These are phyloP conservation scores for Rhogogaster chlorosoma DNA, from an alignment of 2,888 invertebrate species.

Conservation along the genomic window DNA sequence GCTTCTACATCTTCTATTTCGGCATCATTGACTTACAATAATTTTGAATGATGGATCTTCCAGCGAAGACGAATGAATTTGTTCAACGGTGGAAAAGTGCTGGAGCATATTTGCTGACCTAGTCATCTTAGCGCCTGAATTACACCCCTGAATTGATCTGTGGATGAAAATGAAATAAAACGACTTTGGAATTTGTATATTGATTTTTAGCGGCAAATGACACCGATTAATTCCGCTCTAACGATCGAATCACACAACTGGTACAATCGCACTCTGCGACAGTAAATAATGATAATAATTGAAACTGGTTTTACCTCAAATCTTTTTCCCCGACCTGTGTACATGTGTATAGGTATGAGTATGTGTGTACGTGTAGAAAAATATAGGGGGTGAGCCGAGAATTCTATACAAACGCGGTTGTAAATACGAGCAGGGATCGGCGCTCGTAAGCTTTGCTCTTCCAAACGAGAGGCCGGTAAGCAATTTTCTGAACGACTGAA, in stretches of 20 bases:
- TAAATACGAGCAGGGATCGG: neutral
- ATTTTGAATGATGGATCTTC: neutral
- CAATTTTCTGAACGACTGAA: conserved; percentile 27
- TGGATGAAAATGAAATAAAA: neutral
- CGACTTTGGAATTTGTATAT: neutral
- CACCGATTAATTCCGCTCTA: neutral
- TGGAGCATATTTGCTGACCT: neutral
- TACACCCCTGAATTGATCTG: neutral
- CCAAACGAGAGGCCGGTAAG: conserved; percentile 1
- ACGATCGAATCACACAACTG: neutral
- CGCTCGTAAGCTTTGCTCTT: neutral
- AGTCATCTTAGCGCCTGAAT: neutral
- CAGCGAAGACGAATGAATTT: neutral
- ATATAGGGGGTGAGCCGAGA: neutral
- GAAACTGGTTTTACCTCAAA: neutral
- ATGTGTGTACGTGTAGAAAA: neutral
- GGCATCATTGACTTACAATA: neutral
- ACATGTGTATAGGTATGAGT: neutral
- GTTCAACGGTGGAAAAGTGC: neutral
- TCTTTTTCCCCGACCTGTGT: neutral
- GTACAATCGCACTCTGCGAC: neutral
- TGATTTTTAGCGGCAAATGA: neutral
- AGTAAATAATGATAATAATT: neutral
- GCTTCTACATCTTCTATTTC: neutral
- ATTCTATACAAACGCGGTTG: neutral